Conservation (phyloP, 2,797 vertebrate genomes). For the Toxotes lorentzi region DNA sequence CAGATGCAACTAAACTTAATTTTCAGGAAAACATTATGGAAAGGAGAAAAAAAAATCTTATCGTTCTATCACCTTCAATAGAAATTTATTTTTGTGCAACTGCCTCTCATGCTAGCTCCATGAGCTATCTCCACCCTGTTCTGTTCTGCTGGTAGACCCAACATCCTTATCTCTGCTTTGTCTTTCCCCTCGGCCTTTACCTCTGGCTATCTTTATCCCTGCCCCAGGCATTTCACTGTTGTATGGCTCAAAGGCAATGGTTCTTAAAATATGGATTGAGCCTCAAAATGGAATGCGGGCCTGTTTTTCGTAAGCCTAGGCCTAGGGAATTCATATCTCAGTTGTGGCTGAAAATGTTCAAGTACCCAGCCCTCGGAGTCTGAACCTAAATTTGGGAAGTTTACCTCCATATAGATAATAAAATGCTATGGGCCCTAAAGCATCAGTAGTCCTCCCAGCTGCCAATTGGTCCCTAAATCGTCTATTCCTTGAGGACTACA, state of each 20-base stretch:
- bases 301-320: conserved; percentile 15
- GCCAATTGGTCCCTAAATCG: conserved; percentile 40
- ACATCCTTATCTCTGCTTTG: conserved; percentile 22
- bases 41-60: not conserved
- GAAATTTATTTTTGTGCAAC: conserved; percentile 1
- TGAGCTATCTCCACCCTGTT: not conserved
- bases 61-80: not conserved
- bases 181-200: conserved; percentile 46
- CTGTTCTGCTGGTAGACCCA: conserved; percentile 31
- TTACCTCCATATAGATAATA: conserved; percentile 49
- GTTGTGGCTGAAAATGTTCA: conserved; percentile 29
- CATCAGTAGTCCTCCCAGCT: conserved; percentile 14
- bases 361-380: conserved; percentile 14
- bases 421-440: conserved; percentile 36
- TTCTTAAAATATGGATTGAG: conserved; percentile 57
- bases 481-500: conserved; percentile 47
- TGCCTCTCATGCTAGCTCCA: not conserved
- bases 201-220: conserved; percentile 60
- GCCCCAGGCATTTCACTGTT: conserved; percentile 63
- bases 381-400: conserved; percentile 48
- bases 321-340: conserved; percentile 52
- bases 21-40: not conserved
- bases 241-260: conserved; percentile 51
- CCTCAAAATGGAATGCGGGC: conserved; percentile 22
- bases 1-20: not conserved